phyloP scores from a whole-genome alignment of 2,888 invertebrate genomes.

The Thecophora atra region DNA sequence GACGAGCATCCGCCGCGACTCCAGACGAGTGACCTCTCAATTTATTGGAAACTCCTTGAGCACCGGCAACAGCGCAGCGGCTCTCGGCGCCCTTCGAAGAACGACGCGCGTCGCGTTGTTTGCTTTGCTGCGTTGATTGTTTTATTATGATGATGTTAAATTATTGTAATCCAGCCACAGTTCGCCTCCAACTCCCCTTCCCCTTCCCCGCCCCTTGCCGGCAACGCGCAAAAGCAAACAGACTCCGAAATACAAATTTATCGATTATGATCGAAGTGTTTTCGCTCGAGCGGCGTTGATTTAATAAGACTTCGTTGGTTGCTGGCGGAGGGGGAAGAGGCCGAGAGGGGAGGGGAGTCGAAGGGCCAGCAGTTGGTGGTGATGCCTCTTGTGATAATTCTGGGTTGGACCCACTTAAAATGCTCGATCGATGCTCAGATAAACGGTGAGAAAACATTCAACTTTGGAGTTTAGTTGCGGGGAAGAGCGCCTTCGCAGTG shows the following conservation, averaged over 20 bases:
- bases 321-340: conserved; percentile 29
- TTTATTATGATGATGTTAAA: conserved; percentile 65
- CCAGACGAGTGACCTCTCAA: conserved; percentile 60
- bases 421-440: conserved; percentile 62
- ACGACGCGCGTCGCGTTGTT: conserved; percentile 27
- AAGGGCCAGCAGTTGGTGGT: conserved; percentile 23
- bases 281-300: conserved; percentile 23
- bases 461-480: background rate
- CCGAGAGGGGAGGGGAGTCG: conserved; percentile 26
- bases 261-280: conserved; percentile 47
- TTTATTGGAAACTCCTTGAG: conserved; percentile 53
- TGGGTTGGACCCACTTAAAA: conserved; percentile 63
- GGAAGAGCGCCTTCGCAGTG: background rate
- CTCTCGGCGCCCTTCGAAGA: conserved; percentile 39
- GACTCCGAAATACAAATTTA: conserved; percentile 44
- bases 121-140: conserved; percentile 59
- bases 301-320: conserved; percentile 18
- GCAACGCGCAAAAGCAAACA: conserved; percentile 32
- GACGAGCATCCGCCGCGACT: background rate
- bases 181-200: conserved; percentile 43
- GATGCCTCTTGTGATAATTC: conserved; percentile 64
- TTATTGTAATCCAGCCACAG: conserved; percentile 63
- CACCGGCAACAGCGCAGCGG: conserved; percentile 46
- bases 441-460: conserved; percentile 56
- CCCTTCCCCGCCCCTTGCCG: background rate